A percentile compares a stretch with the other conserved stretches of the same genome.
Evolutionary conservation across 1,140 invertebrate species (phyloP).

Genomic region (Augochlora pura): DNA sequence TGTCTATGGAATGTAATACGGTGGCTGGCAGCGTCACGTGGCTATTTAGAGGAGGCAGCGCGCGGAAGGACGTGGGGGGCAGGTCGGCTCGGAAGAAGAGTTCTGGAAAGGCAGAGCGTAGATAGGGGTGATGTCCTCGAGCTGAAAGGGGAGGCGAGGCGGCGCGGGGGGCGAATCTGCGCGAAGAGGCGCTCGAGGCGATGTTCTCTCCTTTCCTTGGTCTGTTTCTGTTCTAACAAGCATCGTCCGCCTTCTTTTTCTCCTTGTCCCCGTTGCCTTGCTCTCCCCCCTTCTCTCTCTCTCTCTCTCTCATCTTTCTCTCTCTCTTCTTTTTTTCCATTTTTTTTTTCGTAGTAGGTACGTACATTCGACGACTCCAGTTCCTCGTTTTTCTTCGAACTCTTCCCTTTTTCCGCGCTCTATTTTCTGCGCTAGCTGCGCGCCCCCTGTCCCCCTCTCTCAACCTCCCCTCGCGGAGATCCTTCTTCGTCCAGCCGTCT

Average conservation of each 20-base stretch:
- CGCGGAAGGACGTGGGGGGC: background rate
- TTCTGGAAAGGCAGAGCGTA: constrained; percentile 8
- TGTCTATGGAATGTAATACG: constrained; percentile 60
- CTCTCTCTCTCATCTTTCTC: background rate
- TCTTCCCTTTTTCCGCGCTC: constrained; percentile 8
- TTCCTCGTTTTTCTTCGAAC: constrained; percentile 10
- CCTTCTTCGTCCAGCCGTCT: background rate
- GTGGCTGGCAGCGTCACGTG: constrained; percentile 59
- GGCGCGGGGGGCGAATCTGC: background rate
- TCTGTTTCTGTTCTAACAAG: constrained; percentile 32
- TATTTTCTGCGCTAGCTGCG: background rate
- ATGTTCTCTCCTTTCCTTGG: constrained; percentile 27
- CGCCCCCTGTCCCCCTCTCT: too few relatives aligned
- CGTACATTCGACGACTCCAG: constrained; percentile 6
- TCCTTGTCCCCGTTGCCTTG: background rate
- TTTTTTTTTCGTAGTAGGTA: background rate
- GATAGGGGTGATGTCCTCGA: background rate
- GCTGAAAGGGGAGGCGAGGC: constrained; percentile 12
- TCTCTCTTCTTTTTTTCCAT: constrained; percentile 8
- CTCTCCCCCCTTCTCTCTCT: background rate
- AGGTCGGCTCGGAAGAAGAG: background rate
- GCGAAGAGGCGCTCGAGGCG: constrained; percentile 58
- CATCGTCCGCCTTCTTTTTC: constrained; percentile 21
- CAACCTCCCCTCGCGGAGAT: background rate
- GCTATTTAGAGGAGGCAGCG: constrained; percentile 56